A percentile compares a stretch with the other conserved stretches of the same genome.
Evolutionary conservation across 2,888 invertebrate genomes (phyloP).

Genomic region (Nephrocerus scutellatus): DNA sequence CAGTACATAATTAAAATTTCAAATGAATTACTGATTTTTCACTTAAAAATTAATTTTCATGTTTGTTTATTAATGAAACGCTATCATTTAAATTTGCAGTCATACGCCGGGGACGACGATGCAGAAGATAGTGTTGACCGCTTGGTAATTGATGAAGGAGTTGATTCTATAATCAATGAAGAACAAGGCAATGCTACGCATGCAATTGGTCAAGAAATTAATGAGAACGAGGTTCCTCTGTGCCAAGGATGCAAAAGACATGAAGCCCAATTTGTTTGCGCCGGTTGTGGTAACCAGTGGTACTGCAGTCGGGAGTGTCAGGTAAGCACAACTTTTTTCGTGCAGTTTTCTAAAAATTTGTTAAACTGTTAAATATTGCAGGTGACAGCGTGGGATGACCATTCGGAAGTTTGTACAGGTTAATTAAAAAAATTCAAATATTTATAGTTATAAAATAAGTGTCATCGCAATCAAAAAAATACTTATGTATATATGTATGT

Average conservation of each 20-base stretch:
- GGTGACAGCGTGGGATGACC: slow-evolving; percentile 83
- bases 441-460: slow-evolving; percentile 16
- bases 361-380: slow-evolving; percentile 43
- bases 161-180: slow-evolving; percentile 46
- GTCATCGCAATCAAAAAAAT: no score
- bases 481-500: no score
- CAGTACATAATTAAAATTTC: no score
- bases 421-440: slow-evolving; percentile 42
- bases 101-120: slow-evolving; percentile 47
- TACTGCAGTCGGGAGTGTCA: slow-evolving; percentile 91
- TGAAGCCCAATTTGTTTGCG: slow-evolving; percentile 80
- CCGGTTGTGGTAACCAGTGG: slow-evolving; percentile 88
- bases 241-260: slow-evolving; percentile 81
- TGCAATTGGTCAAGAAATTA: slow-evolving; percentile 42
- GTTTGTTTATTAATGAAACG: slow-evolving; percentile 3
- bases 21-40: no score
- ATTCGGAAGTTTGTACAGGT: slow-evolving; percentile 77
- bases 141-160: slow-evolving; percentile 55
- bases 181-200: slow-evolving; percentile 30
- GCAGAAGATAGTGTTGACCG: slow-evolving; percentile 59
- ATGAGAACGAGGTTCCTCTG: slow-evolving; percentile 55
- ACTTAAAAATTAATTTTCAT: no score
- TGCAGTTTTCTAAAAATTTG: background rate
- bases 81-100: slow-evolving; percentile 15
- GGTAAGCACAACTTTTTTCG: slow-evolving; percentile 56